Evolutionary conservation across 2,888 invertebrate species (phyloP).

Genomic region (Pollenia labialis): DNA sequence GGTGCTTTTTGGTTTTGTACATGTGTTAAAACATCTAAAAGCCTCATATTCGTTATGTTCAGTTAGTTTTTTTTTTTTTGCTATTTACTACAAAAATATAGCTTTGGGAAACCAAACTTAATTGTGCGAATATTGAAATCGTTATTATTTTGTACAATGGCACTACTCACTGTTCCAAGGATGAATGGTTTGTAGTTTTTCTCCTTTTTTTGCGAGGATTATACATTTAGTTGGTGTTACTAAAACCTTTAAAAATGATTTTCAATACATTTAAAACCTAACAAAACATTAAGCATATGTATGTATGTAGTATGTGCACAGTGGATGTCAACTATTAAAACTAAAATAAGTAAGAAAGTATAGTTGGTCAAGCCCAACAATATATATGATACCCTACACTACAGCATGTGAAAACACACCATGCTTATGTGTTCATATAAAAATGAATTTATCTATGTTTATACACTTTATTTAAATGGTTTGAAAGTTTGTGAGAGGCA

Average conservation of each 20-base stretch:
- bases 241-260: constrained; percentile 32
- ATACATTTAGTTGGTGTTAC: constrained; percentile 11
- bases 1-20: no score
- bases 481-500: no score
- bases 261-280: constrained; percentile 15
- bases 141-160: constrained; percentile 6
- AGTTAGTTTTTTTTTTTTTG: neutral
- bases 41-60: constrained; percentile 15
- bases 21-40: neutral
- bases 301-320: neutral
- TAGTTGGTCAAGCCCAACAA: no score
- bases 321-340: neutral
- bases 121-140: constrained; percentile 48
- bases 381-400: no score
- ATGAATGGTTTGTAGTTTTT: constrained; percentile 20
- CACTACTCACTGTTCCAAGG: neutral
- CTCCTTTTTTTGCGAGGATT: constrained; percentile 11
- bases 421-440: no score
- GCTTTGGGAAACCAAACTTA: constrained; percentile 49
- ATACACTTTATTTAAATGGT: no score
- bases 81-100: constrained; percentile 27
- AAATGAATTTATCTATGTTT: no score
- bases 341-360: no score
- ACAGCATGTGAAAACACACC: no score
- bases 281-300: constrained; percentile 8